phyloP scores from a whole-genome alignment of 2,797 vertebrate genomes.

The Alectoris magna region DNA sequence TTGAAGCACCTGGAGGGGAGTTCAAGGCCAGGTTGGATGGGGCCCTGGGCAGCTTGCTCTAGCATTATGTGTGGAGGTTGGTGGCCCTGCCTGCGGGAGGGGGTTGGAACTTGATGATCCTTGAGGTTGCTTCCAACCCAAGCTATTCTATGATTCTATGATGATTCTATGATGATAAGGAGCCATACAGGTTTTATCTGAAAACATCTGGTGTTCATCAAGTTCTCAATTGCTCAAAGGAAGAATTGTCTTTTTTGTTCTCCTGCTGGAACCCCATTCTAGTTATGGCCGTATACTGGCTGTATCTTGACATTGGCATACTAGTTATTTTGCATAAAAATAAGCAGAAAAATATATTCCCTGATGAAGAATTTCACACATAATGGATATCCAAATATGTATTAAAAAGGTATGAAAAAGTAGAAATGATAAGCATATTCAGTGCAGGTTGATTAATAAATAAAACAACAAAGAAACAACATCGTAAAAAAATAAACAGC shows the following conservation, averaged over 20 bases:
- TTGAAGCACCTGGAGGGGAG: too few relatives aligned
- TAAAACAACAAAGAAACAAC: background rate
- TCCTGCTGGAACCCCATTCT: background rate
- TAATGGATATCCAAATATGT: background rate
- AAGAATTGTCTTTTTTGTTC: background rate
- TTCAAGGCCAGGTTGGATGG: too few relatives aligned
- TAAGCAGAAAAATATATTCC: background rate
- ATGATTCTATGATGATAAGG: too few relatives aligned
- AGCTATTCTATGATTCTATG: too few relatives aligned
- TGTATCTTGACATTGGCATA: background rate
- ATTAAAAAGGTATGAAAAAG: background rate
- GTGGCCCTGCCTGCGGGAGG: too few relatives aligned
- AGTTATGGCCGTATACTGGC: background rate
- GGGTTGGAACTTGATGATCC: too few relatives aligned
- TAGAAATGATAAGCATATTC: background rate
- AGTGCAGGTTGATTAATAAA: background rate
- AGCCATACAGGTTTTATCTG: background rate
- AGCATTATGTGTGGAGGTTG: too few relatives aligned
- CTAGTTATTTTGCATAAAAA: background rate
- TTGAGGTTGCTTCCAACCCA: too few relatives aligned
- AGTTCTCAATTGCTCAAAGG: background rate
- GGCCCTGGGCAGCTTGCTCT: too few relatives aligned
- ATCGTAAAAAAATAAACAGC: background rate
- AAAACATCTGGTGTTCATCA: background rate
- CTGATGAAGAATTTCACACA: background rate